Conservation (phyloP, 2,113 vertebrate genomes). For the Anhinga anhinga region DNA sequence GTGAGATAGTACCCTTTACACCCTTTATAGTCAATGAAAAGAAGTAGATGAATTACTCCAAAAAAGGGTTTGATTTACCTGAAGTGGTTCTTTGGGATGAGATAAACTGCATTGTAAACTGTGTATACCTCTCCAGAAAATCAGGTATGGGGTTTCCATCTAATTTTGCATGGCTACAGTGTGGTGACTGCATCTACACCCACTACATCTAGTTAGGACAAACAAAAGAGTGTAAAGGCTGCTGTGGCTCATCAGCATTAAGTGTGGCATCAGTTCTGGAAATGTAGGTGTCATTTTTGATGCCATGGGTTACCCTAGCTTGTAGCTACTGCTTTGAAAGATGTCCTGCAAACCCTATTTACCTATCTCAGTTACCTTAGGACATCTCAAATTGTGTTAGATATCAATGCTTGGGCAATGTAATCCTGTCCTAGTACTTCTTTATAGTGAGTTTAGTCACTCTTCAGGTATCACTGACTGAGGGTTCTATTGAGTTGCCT, state of each 20-base stretch:
- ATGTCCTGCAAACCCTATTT: neutral
- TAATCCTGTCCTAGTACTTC: neutral
- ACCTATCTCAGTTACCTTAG: neutral
- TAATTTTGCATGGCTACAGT: neutral
- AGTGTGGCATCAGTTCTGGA: neutral
- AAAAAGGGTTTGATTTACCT: neutral
- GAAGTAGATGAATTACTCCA: neutral
- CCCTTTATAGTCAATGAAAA: neutral
- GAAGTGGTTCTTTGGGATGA: neutral
- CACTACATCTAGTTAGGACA: neutral
- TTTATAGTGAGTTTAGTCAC: neutral
- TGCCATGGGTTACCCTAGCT: neutral
- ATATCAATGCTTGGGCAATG: neutral
- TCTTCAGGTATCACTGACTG: neutral
- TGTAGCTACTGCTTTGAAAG: neutral
- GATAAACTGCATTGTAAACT: neutral
- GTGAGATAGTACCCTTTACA: neutral
- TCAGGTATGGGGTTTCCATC: neutral
- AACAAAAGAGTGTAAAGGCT: neutral
- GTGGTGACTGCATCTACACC: neutral
- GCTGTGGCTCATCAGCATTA: neutral
- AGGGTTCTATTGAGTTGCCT: neutral
- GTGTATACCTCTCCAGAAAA: neutral
- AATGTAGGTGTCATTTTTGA: neutral
- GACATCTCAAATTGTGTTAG: neutral